Evolutionary conservation across 2,888 invertebrate genomes (phyloP).

Genomic region (Ornithoptera priamus): DNA sequence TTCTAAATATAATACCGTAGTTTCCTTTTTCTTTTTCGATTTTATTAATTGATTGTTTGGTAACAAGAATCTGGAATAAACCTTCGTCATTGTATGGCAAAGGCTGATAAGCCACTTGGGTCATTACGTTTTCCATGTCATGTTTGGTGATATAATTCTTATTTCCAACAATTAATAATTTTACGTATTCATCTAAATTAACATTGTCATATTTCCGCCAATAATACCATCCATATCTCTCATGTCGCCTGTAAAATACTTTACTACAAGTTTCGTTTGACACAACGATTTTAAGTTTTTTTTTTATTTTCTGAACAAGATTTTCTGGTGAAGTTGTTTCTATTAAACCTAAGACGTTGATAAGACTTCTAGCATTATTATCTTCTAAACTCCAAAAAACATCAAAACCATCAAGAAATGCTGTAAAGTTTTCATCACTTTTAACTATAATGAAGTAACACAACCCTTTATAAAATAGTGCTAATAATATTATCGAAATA

Average conservation of each 20-base stretch:
- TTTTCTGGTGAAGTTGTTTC: slow-evolving; percentile 51
- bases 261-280: slow-evolving; percentile 49
- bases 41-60: slow-evolving; percentile 45
- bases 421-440: slow-evolving; percentile 59
- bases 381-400: slow-evolving; percentile 78
- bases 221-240: slow-evolving; percentile 74
- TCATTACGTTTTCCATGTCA: slow-evolving; percentile 58
- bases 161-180: slow-evolving; percentile 56
- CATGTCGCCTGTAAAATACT: slow-evolving; percentile 63
- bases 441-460: slow-evolving; percentile 50
- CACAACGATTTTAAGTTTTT: slow-evolving; percentile 43
- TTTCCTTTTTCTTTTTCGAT: slow-evolving; percentile 39
- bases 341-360: slow-evolving; percentile 71
- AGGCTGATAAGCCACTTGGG: slow-evolving; percentile 57
- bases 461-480: slow-evolving; percentile 46
- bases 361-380: slow-evolving; percentile 62
- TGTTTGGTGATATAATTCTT: slow-evolving; percentile 43
- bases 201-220: slow-evolving; percentile 63
- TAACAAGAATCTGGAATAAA: slow-evolving; percentile 76
- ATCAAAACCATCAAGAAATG: slow-evolving; percentile 75
- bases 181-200: slow-evolving; percentile 65
- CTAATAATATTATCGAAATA: slow-evolving; percentile 39
- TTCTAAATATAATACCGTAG: slow-evolving; percentile 72
- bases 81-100: slow-evolving; percentile 69
- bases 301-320: slow-evolving; percentile 45